A percentile compares a stretch with the other conserved stretches of the same genome.
Evolutionary conservation across 2,888 invertebrate genomes (phyloP).

Genomic region (Pseudococcus viburni): DNA sequence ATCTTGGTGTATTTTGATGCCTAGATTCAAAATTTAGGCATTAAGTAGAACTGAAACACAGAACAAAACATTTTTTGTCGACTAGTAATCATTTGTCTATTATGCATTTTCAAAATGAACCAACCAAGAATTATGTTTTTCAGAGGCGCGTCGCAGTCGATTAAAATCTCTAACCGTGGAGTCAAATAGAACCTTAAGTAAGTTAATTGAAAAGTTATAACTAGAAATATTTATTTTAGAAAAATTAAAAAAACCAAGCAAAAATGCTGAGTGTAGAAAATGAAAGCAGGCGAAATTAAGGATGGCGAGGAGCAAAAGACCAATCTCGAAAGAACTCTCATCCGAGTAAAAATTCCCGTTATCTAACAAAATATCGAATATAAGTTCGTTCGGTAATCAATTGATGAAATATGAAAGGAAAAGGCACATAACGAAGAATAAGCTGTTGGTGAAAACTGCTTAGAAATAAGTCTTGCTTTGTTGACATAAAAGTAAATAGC

Average conservation of each 20-base stretch:
- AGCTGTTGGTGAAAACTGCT: constrained; percentile 36
- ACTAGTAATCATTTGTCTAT: no score
- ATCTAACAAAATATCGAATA: neutral
- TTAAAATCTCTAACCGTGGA: constrained; percentile 40
- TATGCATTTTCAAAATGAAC: neutral
- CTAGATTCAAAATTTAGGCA: no score
- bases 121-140: neutral
- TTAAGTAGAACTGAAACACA: no score
- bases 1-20: no score
- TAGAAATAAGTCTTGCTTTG: constrained; percentile 53
- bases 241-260: neutral
- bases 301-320: neutral
- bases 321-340: neutral
- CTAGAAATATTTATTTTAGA: neutral
- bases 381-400: constrained; percentile 25
- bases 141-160: constrained; percentile 65
- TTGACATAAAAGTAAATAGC: constrained; percentile 52
- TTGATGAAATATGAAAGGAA: constrained; percentile 37
- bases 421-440: constrained; percentile 25
- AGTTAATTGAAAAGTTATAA: constrained; percentile 14
- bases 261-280: neutral
- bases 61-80: no score
- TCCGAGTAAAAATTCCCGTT: constrained; percentile 22
- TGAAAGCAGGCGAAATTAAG: neutral
- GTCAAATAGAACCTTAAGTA: constrained; percentile 11